Base-by-base conservation (phyloP, 2,888 invertebrate species). In the Rambutsinella grinnellia region DNA sequence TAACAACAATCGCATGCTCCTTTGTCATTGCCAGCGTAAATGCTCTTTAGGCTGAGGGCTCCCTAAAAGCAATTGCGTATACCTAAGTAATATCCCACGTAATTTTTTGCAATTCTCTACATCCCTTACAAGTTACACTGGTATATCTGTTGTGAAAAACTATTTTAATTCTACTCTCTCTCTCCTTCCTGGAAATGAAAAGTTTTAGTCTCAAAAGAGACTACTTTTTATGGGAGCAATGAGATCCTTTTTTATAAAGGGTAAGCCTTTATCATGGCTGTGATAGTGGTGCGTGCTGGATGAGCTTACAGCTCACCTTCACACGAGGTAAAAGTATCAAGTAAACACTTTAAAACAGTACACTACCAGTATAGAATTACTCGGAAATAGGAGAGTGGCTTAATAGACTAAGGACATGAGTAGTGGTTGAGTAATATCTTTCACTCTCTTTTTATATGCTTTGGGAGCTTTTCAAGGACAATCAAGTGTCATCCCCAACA, bases 21-120 rank as follows among this genome's bases (percentile, higher is more conserved):
- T 47, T 61, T 61, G 61, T 61, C 61, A 47, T 51, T 21, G n/a
- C 28, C 63, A 51, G n/a, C 47, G 47, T 47, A 8, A 61, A 44
- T 24, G 61, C 61, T 24, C n/a, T n/a, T n/a, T n/a, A n/a, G n/a
- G n/a, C n/a, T n/a, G n/a, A n/a, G n/a, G n/a, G n/a, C n/a, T n/a
- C n/a, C n/a, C n/a, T n/a, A n/a, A n/a, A n/a, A n/a, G n/a, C n/a
- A n/a, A n/a, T n/a, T n/a, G n/a, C n/a, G n/a, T n/a, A n/a, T n/a
- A n/a, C n/a, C n/a, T n/a, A n/a, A n/a, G n/a, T n/a, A n/a, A n/a
- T n/a, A n/a, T n/a, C n/a, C n/a, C n/a, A n/a, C n/a, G n/a, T n/a
- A n/a, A n/a, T n/a, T n/a, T n/a, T n/a, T n/a, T n/a, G n/a, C n/a
- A 44, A 6, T 44, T 10, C 44, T 10, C 13, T 44, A 44, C 44